Evolutionary conservation across 2,888 invertebrate genomes (phyloP).

Genomic region (Bellardia bayeri): DNA sequence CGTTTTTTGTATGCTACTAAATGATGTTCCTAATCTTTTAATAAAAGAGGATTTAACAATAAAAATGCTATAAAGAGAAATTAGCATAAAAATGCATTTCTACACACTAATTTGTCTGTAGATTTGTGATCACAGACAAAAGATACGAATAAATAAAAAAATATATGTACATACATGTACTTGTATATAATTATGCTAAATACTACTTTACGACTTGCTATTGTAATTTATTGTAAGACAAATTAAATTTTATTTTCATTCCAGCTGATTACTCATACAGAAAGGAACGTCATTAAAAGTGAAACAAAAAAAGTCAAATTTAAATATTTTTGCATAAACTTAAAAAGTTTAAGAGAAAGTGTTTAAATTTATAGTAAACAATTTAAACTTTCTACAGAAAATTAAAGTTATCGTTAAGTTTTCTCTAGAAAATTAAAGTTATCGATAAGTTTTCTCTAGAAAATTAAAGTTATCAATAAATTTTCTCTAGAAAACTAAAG

Average conservation of each 20-base stretch:
- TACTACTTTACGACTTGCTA: background rate
- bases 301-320: background rate
- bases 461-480: background rate
- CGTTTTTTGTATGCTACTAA: background rate
- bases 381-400: background rate
- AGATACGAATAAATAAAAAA: background rate
- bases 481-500: background rate
- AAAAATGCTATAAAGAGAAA: background rate
- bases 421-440: background rate
- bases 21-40: background rate
- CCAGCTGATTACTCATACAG: background rate
- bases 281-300: background rate
- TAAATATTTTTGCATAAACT: background rate
- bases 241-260: conserved; percentile 14
- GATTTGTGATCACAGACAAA: background rate
- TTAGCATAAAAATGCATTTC: background rate
- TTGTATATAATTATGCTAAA: background rate
- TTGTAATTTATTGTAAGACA: background rate
- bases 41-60: conserved; percentile 33
- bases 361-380: background rate
- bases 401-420: background rate
- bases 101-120: background rate
- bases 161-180: background rate
- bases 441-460: background rate
- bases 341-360: background rate